A percentile compares a stretch with the other conserved stretches of the same genome.
phyloP scores from a whole-genome alignment of 2,113 vertebrate genomes.

The Stercorarius parasiticus region DNA sequence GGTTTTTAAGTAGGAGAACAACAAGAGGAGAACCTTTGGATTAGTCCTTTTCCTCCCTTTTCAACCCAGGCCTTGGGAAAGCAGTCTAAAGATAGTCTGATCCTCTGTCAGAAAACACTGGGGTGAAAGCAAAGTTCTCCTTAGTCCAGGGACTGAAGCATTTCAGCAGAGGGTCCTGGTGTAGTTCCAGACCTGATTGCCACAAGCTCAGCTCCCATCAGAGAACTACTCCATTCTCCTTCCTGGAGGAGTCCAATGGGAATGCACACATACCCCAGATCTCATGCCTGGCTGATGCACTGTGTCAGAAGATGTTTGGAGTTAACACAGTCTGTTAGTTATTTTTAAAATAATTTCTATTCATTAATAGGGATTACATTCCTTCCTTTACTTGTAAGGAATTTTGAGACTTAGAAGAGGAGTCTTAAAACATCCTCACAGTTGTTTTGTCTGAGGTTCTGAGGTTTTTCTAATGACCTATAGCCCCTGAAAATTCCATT shows the following conservation, averaged over 20 bases:
- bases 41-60: background rate
- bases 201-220: background rate
- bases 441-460: background rate
- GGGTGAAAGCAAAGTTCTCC: background rate
- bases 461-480: background rate
- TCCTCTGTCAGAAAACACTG: background rate
- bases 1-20: background rate
- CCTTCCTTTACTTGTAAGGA: conserved; percentile 14
- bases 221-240: background rate
- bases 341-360: conserved; percentile 19
- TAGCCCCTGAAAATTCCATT: background rate
- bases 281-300: background rate
- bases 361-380: background rate
- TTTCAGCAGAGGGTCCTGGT: background rate
- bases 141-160: background rate
- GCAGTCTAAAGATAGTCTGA: background rate
- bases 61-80: background rate
- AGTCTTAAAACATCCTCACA: background rate
- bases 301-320: background rate
- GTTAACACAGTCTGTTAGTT: background rate
- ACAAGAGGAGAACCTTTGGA: background rate
- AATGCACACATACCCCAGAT: background rate
- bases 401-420: background rate
- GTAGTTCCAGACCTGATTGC: background rate
- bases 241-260: background rate